phyloP scores from a whole-genome alignment of 2,797 vertebrate species.

The Spatula versicolor region DNA sequence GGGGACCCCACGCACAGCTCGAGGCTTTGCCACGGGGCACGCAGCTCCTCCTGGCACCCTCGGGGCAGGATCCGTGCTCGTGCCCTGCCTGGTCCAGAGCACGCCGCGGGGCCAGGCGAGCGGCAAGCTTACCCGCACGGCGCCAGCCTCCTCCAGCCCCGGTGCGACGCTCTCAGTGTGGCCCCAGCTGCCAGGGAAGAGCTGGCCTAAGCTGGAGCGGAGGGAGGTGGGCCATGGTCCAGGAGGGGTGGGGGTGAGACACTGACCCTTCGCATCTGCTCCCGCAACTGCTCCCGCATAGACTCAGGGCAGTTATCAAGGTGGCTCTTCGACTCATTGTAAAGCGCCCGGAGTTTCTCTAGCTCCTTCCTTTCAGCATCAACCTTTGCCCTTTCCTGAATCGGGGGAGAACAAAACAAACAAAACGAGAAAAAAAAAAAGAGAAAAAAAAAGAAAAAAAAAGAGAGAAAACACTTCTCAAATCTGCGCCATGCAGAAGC shows the following conservation, averaged over 20 bases:
- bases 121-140: slow-evolving; percentile 49
- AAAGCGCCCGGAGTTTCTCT: slow-evolving; percentile 90
- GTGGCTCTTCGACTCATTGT: slow-evolving; percentile 94
- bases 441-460: slow-evolving; percentile 6
- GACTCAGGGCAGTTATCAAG: slow-evolving; percentile 98
- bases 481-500: slow-evolving; percentile 77
- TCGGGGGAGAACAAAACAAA: slow-evolving; percentile 69
- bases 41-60: background rate
- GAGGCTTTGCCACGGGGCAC: background rate
- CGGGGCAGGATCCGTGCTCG: background rate
- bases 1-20: background rate
- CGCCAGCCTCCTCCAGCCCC: slow-evolving; percentile 47
- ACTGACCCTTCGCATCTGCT: slow-evolving; percentile 98
- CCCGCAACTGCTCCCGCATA: slow-evolving; percentile 93
- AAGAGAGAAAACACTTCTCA: slow-evolving; percentile 81
- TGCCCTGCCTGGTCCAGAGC: background rate
- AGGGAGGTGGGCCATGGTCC: slow-evolving; percentile 69
- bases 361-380: slow-evolving; percentile 92
- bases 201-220: slow-evolving; percentile 44
- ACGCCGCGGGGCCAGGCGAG: background rate
- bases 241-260: slow-evolving; percentile 55
- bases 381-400: slow-evolving; percentile 95
- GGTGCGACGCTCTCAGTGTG: background rate
- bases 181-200: slow-evolving; percentile 55
- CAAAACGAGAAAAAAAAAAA: background rate